Evolutionary conservation across 2,797 vertebrate species (phyloP).

Genomic region (Graptemys geographica): DNA sequence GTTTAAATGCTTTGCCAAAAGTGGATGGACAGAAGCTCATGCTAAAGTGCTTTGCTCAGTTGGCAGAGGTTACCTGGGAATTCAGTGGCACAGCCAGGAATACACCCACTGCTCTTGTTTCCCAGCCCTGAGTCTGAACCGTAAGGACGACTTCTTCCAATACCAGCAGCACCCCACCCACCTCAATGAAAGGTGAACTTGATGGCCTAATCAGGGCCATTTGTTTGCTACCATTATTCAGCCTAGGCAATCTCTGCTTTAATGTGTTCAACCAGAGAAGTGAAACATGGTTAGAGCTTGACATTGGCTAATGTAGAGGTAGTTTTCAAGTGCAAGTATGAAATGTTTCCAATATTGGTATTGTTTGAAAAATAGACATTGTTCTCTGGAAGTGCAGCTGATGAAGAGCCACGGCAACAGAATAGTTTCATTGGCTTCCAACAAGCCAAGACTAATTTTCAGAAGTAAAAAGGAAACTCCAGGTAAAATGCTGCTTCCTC

Average conservation of each 20-base stretch:
- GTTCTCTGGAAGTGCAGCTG: neutral
- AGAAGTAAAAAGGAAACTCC: neutral
- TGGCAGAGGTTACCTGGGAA: neutral
- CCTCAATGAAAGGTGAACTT: neutral
- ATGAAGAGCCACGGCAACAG: neutral
- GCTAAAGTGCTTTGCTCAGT: neutral
- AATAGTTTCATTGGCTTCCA: neutral
- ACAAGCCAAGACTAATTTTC: neutral
- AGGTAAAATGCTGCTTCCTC: neutral
- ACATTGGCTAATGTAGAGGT: neutral
- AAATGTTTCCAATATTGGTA: neutral
- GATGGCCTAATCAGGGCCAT: neutral
- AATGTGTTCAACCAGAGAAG: neutral
- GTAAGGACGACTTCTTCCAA: neutral
- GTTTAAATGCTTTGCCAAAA: constrained; percentile 15
- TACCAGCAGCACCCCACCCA: neutral
- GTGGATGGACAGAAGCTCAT: neutral
- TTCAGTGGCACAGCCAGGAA: neutral
- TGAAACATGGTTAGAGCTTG: neutral
- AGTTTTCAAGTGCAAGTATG: accelerated
- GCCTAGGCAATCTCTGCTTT: neutral
- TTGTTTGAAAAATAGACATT: neutral
- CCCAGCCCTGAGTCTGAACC: neutral
- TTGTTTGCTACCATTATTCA: constrained; percentile 2
- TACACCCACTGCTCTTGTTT: neutral